Conservation (phyloP, 2,797 vertebrate genomes). For the Numenius phaeopus region DNA sequence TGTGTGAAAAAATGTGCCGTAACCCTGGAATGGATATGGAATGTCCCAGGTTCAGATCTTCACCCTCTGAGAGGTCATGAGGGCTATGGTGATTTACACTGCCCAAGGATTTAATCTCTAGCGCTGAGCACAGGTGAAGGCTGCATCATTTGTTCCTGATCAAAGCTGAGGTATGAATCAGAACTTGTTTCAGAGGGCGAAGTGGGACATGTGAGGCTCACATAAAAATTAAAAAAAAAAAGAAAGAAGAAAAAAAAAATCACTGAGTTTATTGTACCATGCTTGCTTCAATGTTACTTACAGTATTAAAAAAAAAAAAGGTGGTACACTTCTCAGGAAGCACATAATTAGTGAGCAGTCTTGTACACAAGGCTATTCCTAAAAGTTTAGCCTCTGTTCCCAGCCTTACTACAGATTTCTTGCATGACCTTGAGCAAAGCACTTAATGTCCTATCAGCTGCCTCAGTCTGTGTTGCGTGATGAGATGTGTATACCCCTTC, state of each 20-base stretch:
- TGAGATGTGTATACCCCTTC: not conserved
- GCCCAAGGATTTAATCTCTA: not conserved
- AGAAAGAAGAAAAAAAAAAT: not conserved
- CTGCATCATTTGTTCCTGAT: constrained; percentile 67
- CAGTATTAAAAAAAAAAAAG: not conserved
- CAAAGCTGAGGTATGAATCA: constrained; percentile 56
- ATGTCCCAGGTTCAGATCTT: not conserved
- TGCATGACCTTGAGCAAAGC: not conserved
- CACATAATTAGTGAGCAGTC: not conserved
- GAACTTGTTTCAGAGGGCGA: not conserved
- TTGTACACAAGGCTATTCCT: not conserved
- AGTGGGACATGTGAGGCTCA: constrained; percentile 27
- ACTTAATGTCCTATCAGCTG: not conserved
- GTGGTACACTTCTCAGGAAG: not conserved
- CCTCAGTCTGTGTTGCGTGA: not conserved
- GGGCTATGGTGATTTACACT: not conserved
- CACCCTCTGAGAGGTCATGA: not conserved
- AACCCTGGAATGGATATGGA: not conserved
- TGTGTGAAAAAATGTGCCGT: not conserved
- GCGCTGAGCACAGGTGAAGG: not conserved
- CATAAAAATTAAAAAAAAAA: not conserved
- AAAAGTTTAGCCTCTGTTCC: not conserved
- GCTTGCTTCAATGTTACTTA: not conserved
- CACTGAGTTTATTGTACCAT: not conserved
- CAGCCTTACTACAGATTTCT: not conserved